Evolutionary conservation across 2,797 vertebrate species (phyloP).

Genomic region (Lacerta bilineata): DNA sequence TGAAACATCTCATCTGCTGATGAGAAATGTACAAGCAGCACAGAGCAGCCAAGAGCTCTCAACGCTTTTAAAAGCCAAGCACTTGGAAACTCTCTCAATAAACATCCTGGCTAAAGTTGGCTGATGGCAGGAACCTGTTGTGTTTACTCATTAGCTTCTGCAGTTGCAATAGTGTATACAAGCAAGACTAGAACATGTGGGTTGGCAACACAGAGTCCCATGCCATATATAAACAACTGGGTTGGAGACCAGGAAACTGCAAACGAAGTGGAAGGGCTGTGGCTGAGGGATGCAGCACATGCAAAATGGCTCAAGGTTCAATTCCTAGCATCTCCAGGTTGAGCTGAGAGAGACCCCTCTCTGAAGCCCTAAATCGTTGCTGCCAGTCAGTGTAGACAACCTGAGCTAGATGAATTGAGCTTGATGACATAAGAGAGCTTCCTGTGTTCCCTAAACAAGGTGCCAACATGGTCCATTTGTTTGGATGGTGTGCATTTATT

Average conservation of each 20-base stretch:
- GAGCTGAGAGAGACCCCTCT: too few relatives aligned
- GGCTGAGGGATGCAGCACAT: too few relatives aligned
- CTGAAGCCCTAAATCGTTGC: too few relatives aligned
- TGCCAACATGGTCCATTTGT: not conserved
- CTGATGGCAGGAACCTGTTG: not conserved
- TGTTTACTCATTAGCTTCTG: conserved; percentile 14
- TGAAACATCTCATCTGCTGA: not conserved
- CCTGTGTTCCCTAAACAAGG: not conserved
- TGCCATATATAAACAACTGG: not conserved
- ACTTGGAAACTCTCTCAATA: not conserved
- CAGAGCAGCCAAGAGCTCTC: not conserved
- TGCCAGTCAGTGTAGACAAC: too few relatives aligned
- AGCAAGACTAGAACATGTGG: conserved; percentile 1
- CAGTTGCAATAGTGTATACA: not conserved
- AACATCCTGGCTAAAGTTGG: conserved; percentile 2
- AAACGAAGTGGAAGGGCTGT: not conserved
- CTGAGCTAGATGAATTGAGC: too few relatives aligned
- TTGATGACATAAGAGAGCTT: too few relatives aligned
- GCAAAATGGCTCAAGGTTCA: too few relatives aligned
- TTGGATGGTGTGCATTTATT: not conserved
- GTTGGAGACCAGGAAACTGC: not conserved
- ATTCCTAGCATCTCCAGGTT: too few relatives aligned
- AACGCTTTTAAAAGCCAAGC: conserved; percentile 2
- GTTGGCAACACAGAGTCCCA: not conserved
- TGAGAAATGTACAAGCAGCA: conserved; percentile 4